phyloP scores from a whole-genome alignment of 2,113 vertebrate genomes.

The Dromas ardeola region DNA sequence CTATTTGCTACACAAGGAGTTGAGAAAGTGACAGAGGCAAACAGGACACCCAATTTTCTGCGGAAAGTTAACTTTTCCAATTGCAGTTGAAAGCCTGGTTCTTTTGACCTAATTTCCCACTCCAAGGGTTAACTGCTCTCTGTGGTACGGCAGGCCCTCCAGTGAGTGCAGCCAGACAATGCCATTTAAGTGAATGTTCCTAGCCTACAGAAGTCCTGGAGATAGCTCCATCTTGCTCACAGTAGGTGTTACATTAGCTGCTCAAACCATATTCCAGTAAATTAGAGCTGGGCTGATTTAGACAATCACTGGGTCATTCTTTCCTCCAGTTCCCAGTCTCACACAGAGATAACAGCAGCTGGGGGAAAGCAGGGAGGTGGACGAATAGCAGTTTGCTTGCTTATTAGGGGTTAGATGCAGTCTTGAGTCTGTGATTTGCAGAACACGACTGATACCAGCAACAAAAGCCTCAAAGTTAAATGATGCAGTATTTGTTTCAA shows the following conservation, averaged over 20 bases:
- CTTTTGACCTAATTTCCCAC: constrained; percentile 73
- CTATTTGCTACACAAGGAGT: background rate
- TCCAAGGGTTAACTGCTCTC: constrained; percentile 59
- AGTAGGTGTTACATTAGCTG: constrained; percentile 77
- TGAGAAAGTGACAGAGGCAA: background rate
- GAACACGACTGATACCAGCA: constrained; percentile 36
- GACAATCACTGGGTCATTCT: constrained; percentile 80
- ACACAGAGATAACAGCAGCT: constrained; percentile 75
- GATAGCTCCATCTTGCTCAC: constrained; percentile 76
- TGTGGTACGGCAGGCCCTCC: constrained; percentile 24
- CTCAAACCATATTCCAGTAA: constrained; percentile 80
- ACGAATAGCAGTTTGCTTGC: constrained; percentile 50
- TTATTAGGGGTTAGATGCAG: constrained; percentile 71
- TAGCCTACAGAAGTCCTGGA: constrained; percentile 64
- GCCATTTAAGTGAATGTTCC: constrained; percentile 67
- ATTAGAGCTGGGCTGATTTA: constrained; percentile 79
- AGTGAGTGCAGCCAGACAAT: constrained; percentile 63
- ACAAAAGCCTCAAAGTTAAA: constrained; percentile 44
- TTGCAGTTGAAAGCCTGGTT: constrained; percentile 42
- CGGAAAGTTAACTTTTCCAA: constrained; percentile 69
- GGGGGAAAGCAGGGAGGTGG: constrained; percentile 57
- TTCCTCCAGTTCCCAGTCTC: constrained; percentile 66
- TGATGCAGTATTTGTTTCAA: constrained; percentile 62
- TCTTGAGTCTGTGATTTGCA: constrained; percentile 63
- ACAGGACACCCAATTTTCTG: constrained; percentile 42